Conservation (phyloP, 1,140 invertebrate species). For the Drosophila teissieri region DNA sequence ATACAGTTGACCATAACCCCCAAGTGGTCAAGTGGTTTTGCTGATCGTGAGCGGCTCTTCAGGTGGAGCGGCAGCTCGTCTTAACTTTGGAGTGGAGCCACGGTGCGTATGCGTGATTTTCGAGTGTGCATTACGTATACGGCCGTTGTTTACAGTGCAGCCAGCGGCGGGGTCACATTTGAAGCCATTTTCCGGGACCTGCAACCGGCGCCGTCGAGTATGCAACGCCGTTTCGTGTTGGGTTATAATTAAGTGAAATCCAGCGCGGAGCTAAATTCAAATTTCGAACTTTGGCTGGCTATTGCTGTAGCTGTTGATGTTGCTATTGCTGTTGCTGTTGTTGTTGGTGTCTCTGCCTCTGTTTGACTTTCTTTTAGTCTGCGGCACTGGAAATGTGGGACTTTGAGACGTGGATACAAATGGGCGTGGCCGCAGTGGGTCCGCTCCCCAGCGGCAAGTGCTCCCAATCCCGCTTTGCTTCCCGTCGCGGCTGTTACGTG, state of each 20-base stretch:
- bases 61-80: too few relatives aligned
- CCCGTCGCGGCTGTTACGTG: conserved; percentile 22
- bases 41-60: too few relatives aligned
- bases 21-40: too few relatives aligned
- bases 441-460: too few relatives aligned
- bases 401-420: conserved; percentile 57
- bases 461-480: not conserved
- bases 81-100: too few relatives aligned
- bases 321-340: not conserved
- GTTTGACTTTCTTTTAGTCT: not conserved
- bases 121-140: not conserved
- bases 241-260: conserved; percentile 80
- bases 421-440: conserved; percentile 51
- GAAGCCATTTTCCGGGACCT: conserved; percentile 47
- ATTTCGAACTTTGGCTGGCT: conserved; percentile 34
- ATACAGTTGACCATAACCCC: too few relatives aligned
- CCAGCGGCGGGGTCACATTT: not conserved
- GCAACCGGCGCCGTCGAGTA: conserved; percentile 64
- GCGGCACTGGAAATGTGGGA: conserved; percentile 22
- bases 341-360: not conserved
- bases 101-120: not conserved
- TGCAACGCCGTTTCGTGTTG: conserved; percentile 74
- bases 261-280: conserved; percentile 54
- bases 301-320: too few relatives aligned
- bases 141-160: conserved; percentile 4